Percentiles rank a stretch among this genome's conserved stretches.
These are phyloP conservation scores for Acipenser oxyrinchus DNA, from an alignment of 2,797 vertebrate species.

Conservation along the genomic window DNA sequence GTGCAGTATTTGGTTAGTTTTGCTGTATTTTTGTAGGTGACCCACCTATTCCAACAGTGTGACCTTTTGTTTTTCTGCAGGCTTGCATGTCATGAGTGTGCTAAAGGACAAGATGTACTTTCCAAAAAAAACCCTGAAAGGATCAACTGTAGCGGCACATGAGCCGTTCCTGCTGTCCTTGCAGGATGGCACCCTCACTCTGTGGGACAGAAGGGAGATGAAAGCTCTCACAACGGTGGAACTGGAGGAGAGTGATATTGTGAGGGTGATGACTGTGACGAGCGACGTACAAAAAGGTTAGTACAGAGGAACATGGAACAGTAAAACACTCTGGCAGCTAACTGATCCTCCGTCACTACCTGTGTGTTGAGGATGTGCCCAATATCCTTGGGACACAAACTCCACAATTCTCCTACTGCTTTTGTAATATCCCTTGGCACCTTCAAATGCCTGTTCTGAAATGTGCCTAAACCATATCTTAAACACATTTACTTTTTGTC, in stretches of 20 bases:
- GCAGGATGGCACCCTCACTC: slow-evolving; percentile 47
- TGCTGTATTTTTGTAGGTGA: no score
- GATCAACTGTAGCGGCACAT: slow-evolving; percentile 50
- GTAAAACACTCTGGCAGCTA: no score
- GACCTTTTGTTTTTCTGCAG: slow-evolving; percentile 35
- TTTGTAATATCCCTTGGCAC: no score
- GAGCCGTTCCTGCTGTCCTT: slow-evolving; percentile 69
- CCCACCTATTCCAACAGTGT: no score
- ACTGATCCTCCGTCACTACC: no score
- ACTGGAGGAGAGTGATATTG: slow-evolving; percentile 19
- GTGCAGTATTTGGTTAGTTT: no score
- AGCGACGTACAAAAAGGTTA: slow-evolving; percentile 7
- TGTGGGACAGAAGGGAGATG: slow-evolving; percentile 69
- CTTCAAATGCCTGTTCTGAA: no score
- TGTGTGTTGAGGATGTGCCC: no score
- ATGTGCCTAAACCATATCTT: no score
- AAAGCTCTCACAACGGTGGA: slow-evolving; percentile 30
- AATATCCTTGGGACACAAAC: no score
- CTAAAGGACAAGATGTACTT: slow-evolving; percentile 43
- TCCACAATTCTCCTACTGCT: no score
- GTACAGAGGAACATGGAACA: background rate
- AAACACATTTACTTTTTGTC: no score
- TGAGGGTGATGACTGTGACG: slow-evolving; percentile 27
- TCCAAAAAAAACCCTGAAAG: slow-evolving; percentile 45
- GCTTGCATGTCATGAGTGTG: slow-evolving; percentile 61